Conservation (phyloP, 1,140 invertebrate genomes). For the Anthonomus grandis region DNA sequence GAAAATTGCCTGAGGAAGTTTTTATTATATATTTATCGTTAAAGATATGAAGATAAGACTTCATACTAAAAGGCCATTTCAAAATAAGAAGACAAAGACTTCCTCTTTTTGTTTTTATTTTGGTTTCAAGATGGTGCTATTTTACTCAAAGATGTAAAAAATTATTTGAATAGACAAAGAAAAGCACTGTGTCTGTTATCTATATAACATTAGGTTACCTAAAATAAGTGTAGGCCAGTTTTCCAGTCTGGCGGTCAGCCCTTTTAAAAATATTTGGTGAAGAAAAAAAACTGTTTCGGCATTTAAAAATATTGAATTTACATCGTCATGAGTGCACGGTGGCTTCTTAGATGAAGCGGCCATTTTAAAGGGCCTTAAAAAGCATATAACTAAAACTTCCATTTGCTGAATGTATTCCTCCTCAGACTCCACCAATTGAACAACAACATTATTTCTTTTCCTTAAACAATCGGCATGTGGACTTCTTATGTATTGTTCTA, state of each 20-base stretch:
- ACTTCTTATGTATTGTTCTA: conserved; percentile 92
- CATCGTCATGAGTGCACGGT: conserved; percentile 89
- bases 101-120: no score
- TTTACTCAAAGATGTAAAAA: no score
- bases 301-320: conserved; percentile 94
- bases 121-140: no score
- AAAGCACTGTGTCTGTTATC: no score
- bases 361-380: conserved; percentile 90
- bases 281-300: conserved; percentile 91
- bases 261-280: conserved; percentile 94
- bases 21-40: no score
- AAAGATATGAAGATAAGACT: no score
- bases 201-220: no score
- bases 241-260: conserved; percentile 87
- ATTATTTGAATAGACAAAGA: no score
- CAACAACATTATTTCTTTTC: conserved; percentile 89
- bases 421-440: conserved; percentile 88
- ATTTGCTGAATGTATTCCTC: conserved; percentile 91
- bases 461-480: conserved; percentile 93
- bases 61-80: no score
- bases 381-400: conserved; percentile 88
- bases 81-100: no score
- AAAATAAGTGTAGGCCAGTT: conserved; percentile 89
- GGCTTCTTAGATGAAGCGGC: conserved; percentile 91
- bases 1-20: no score